These are phyloP conservation scores for Jordanella pulchra DNA, from an alignment of 2,797 vertebrate species.

Conservation along the genomic window DNA sequence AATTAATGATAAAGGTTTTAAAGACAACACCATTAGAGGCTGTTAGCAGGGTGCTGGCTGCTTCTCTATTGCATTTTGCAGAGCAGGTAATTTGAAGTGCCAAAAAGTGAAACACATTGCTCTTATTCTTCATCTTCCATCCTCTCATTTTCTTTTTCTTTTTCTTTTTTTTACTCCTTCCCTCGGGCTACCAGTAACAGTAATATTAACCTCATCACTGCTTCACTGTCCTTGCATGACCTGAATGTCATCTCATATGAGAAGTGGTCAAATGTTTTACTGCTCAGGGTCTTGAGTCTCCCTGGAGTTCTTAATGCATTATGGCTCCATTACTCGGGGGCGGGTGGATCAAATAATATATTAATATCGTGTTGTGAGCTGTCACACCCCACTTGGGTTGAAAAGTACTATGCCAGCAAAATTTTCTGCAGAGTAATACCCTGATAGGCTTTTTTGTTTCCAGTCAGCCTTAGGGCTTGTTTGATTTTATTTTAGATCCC, in stretches of 20 bases:
- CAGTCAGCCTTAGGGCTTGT: constrained; percentile 31
- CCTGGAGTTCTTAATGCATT: constrained; percentile 53
- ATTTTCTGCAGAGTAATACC: constrained; percentile 56
- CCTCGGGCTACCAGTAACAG: constrained; percentile 30
- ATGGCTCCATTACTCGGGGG: constrained; percentile 45
- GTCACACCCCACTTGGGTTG: constrained; percentile 51
- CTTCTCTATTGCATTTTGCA: constrained; percentile 41
- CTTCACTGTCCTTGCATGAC: constrained; percentile 51
- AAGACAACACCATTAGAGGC: constrained; percentile 63
- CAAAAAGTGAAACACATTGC: constrained; percentile 28
- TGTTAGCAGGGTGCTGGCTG: constrained; percentile 22
- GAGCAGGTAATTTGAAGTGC: constrained; percentile 45
- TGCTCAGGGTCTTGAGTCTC: constrained; percentile 43
- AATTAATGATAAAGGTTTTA: constrained; percentile 71
- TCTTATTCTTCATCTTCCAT: constrained; percentile 27
- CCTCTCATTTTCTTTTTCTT: constrained; percentile 13
- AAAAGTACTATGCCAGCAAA: constrained; percentile 54
- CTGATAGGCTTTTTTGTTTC: constrained; percentile 16
- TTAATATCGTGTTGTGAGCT: constrained; percentile 56
- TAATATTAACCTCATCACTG: constrained; percentile 43
- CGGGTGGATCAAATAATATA: constrained; percentile 63
- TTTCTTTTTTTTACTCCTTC: constrained; percentile 16
- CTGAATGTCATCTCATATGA: constrained; percentile 40
- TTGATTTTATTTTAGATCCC: constrained; percentile 60
- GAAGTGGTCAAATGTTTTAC: constrained; percentile 57